These are phyloP conservation scores for Arge pagana DNA, from an alignment of 2,888 invertebrate genomes.

Conservation along the genomic window DNA sequence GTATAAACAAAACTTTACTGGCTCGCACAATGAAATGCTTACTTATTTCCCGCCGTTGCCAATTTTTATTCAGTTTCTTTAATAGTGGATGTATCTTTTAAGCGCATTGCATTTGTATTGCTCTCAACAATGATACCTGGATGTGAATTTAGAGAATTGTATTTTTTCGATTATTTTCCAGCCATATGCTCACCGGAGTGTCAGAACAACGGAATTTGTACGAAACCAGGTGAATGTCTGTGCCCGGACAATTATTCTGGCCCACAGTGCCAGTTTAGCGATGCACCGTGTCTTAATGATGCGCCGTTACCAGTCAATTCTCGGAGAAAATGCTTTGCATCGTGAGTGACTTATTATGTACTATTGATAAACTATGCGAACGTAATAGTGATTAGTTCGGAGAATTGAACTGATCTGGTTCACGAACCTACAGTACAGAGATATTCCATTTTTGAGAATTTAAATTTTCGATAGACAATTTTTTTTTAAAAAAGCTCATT, in stretches of 20 bases:
- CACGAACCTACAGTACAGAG: no score
- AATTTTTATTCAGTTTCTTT: no score
- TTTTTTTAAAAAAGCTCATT: no score
- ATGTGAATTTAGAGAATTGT: slow-evolving; percentile 6
- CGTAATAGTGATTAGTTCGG: no score
- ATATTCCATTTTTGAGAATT: no score
- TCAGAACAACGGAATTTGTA: slow-evolving; percentile 80
- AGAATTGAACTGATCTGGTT: no score
- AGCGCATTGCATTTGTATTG: no score
- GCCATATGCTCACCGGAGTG: slow-evolving; percentile 78
- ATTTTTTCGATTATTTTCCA: slow-evolving; percentile 56
- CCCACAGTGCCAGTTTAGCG: slow-evolving; percentile 74
- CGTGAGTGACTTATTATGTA: slow-evolving; percentile 57
- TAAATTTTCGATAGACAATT: no score
- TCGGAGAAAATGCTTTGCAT: slow-evolving; percentile 65
- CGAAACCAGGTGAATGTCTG: slow-evolving; percentile 73
- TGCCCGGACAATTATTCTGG: slow-evolving; percentile 77
- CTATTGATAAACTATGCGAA: slow-evolving; percentile 10
- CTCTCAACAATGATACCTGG: no score
- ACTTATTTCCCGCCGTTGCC: no score
- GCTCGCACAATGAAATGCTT: no score
- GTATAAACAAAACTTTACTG: not conserved
- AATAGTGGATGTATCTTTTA: not conserved
- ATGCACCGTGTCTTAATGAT: slow-evolving; percentile 70
- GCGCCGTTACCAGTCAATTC: slow-evolving; percentile 73